Percentiles rank a stretch among this genome's conserved stretches.
These are phyloP conservation scores for Cryptus armator DNA, from an alignment of 2,888 invertebrate genomes.

Conservation along the genomic window DNA sequence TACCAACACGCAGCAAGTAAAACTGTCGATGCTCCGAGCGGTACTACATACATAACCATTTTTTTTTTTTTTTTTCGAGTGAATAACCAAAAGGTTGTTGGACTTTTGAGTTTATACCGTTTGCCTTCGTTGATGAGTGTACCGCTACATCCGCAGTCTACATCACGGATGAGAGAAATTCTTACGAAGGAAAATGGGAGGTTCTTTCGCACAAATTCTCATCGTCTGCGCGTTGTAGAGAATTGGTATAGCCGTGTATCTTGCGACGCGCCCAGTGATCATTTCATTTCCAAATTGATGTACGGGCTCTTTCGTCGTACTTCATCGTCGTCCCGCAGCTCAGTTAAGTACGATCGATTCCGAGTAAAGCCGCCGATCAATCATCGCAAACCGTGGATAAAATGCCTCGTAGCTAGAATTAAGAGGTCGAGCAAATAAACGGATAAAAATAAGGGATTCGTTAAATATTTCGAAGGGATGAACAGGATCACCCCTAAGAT, in stretches of 20 bases:
- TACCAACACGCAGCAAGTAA: neutral
- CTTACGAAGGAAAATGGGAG: neutral
- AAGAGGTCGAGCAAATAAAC: constrained; percentile 33
- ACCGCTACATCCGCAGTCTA: neutral
- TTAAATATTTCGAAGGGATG: constrained; percentile 4
- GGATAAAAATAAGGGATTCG: constrained; percentile 9
- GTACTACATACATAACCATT: neutral
- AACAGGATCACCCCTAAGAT: constrained; percentile 1
- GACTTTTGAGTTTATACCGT: neutral
- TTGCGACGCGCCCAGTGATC: neutral
- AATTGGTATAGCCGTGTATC: neutral
- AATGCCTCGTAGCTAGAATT: constrained; percentile 23
- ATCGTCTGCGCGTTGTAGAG: neutral
- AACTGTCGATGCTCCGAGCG: neutral
- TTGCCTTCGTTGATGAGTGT: neutral
- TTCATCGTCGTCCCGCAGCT: constrained; percentile 21
- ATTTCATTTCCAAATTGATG: constrained; percentile 43
- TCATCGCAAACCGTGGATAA: constrained; percentile 37
- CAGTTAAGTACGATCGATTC: constrained; percentile 38
- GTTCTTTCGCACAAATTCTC: neutral
- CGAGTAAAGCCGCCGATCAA: constrained; percentile 42
- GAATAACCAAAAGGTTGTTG: neutral
- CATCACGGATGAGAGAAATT: neutral
- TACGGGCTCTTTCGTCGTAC: constrained; percentile 19
- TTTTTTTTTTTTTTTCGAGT: neutral